Evolutionary conservation across 2,113 vertebrate genomes (phyloP), one percentile per base, ranked within the genome.

Genomic region (Catharus fuscescens): DNA sequence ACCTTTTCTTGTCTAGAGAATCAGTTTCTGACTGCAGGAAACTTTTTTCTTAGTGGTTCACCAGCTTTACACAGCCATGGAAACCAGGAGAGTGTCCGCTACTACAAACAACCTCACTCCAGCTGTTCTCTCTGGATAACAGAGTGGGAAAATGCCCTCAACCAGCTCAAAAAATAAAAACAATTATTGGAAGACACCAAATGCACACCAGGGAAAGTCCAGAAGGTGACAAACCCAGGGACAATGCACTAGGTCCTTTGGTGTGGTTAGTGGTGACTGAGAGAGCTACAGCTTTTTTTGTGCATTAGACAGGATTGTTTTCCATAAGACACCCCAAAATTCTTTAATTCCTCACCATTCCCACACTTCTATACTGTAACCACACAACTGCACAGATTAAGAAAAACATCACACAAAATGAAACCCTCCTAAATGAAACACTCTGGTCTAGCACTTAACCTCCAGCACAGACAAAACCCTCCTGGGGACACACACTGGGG

Each of bases 241-340:
- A 36, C 8, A 31, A 42, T 9, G 4, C 18, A 44, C 4, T 14
- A 52, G 6, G 3, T 60, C 14, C 11, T 44, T 80, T 64, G 34
- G 19, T 1, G 31, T 45, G 24, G 11, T 15, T 78, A 53, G 19
- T 57, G 71, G 45, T 32, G 20, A 20, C 45, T 25, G 13, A 59
- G 65, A 29, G 12, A 50, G 18, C 36, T 28, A 18, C 31, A 59
- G 1, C 6, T 76, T 71, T 18, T 23, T n/a, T 29, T 0, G 0
- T 8, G 8, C 8, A 15, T 31, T 20, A 88, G 15, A 56, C 1
- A 29, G 12, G 10, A 9, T 17, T 38, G 28, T 67, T 74, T 76
- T 15, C 16, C 21, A 25, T n/a, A 28, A 70, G 70, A 8, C 15
- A n/a, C 8, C 17, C 28, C 26, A 57, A 81, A 93, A 67, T 45